A percentile compares a stretch with the other conserved stretches of the same genome.
Conservation (phyloP, 2,888 invertebrate genomes). For the Epicampocera succincta region DNA sequence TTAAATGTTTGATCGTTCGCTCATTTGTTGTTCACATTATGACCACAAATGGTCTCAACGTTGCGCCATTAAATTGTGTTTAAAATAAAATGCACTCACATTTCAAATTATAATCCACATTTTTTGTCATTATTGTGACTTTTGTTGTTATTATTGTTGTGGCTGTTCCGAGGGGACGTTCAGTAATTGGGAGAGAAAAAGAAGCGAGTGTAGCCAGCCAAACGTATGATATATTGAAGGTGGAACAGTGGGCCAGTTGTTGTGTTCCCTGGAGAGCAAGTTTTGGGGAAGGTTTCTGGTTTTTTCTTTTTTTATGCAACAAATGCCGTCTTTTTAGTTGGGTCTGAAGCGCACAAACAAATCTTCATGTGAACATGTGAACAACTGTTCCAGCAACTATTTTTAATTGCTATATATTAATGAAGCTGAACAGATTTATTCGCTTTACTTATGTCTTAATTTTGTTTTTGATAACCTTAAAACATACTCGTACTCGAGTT, state of each 20-base stretch:
- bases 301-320: too few species aligned
- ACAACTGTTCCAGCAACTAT: too few species aligned
- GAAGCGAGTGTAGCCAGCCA: neutral
- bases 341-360: too few species aligned
- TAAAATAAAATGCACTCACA: constrained; percentile 70
- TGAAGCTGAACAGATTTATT: too few species aligned
- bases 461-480: too few species aligned
- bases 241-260: constrained; percentile 45
- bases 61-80: constrained; percentile 72
- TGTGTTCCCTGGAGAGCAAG: too few species aligned
- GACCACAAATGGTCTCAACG: constrained; percentile 71
- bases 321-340: too few species aligned
- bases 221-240: constrained; percentile 57
- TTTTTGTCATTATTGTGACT: constrained; percentile 52
- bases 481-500: too few species aligned
- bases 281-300: too few species aligned
- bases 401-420: too few species aligned
- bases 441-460: too few species aligned
- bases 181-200: constrained; percentile 59
- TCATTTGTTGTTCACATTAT: constrained; percentile 69
- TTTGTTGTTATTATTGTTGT: constrained; percentile 13
- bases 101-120: constrained; percentile 67
- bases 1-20: constrained; percentile 66
- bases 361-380: too few species aligned
- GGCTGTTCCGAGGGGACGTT: constrained; percentile 29